phyloP scores from a whole-genome alignment of 2,888 invertebrate genomes.

The Drosophila subquinaria region DNA sequence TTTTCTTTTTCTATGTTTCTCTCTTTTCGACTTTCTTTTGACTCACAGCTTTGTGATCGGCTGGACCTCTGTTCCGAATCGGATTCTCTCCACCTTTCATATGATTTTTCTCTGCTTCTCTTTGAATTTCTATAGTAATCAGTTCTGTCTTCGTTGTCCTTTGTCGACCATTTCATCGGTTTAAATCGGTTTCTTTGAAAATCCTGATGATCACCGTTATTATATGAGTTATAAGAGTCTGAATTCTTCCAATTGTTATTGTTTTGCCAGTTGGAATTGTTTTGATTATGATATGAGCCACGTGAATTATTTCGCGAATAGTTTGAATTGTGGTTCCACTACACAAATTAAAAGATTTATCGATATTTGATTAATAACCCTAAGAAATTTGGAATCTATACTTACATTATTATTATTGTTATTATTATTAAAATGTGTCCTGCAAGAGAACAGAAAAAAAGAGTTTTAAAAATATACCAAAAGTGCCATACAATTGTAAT shows the following conservation, averaged over 20 bases:
- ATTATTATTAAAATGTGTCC: conserved; percentile 34
- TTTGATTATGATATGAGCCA: conserved; percentile 6
- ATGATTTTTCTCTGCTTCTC: conserved; percentile 1
- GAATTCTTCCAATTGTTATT: conserved; percentile 19
- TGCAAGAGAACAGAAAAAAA: conserved; percentile 44
- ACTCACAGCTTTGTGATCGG: neutral
- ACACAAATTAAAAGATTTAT: neutral
- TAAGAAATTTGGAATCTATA: conserved; percentile 13
- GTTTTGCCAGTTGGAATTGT: conserved; percentile 12
- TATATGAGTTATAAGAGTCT: neutral
- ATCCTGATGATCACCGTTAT: conserved; percentile 1
- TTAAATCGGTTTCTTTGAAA: neutral
- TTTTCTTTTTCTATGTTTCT: neutral
- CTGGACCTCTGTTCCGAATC: neutral
- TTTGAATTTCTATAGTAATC: conserved; percentile 17
- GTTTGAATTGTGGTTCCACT: conserved; percentile 36
- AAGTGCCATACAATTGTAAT: neutral
- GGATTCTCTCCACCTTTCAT: neutral
- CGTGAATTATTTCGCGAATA: conserved; percentile 15
- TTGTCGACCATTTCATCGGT: neutral
- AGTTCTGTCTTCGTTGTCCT: conserved; percentile 20
- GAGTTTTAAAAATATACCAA: conserved; percentile 6
- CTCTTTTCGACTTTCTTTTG: neutral
- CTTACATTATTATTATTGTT: conserved; percentile 60
- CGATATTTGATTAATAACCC: neutral